Conservation (phyloP, 2,888 invertebrate species). For the Herminia tarsipennalis region DNA sequence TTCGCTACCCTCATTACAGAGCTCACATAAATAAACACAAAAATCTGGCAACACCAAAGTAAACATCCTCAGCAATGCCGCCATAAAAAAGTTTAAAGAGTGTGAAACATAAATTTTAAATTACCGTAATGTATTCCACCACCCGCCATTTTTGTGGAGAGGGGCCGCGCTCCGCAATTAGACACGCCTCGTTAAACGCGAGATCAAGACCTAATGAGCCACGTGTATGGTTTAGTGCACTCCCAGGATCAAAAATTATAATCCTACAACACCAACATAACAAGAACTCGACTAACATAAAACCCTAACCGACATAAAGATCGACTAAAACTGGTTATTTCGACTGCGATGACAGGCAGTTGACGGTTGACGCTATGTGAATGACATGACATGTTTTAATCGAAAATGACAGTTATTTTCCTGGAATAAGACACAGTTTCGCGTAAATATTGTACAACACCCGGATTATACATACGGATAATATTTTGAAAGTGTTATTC, state of each 20-base stretch:
- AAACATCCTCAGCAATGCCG: constrained; percentile 24
- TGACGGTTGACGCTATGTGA: constrained; percentile 63
- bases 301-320: constrained; percentile 10
- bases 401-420: constrained; percentile 43
- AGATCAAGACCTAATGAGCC: constrained; percentile 82
- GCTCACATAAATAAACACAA: constrained; percentile 30
- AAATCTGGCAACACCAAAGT: constrained; percentile 40
- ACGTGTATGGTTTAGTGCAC: constrained; percentile 78
- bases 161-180: constrained; percentile 70
- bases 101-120: constrained; percentile 71
- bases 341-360: constrained; percentile 61
- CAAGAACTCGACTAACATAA: constrained; percentile 34
- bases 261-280: constrained; percentile 55
- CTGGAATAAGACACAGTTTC: constrained; percentile 42
- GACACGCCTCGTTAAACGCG: constrained; percentile 74
- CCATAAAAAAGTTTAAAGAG: constrained; percentile 57
- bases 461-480: constrained; percentile 9
- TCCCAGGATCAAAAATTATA: constrained; percentile 78
- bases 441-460: constrained; percentile 10
- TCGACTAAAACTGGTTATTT: constrained; percentile 42
- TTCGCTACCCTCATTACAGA: constrained; percentile 17
- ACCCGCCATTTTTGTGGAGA: constrained; percentile 62
- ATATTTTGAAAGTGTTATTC: constrained; percentile 28
- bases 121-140: constrained; percentile 62
- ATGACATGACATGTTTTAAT: constrained; percentile 49